Evolutionary conservation across 2,113 vertebrate species (phyloP).

Genomic region (Pelodiscus sinensis): DNA sequence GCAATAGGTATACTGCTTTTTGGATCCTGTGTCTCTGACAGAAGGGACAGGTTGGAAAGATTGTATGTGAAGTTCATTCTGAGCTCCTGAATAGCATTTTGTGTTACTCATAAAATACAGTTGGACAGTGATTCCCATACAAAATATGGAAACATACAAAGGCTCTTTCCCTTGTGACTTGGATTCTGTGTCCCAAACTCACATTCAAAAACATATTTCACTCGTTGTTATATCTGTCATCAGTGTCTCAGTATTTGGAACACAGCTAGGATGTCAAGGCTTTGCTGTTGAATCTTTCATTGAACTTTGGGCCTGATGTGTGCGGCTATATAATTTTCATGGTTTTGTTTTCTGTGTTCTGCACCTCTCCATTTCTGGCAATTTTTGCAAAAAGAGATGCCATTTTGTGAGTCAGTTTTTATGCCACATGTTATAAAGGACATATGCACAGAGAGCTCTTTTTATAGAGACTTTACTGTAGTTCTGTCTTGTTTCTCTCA

Average conservation of each 20-base stretch:
- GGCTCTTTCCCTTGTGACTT: not conserved
- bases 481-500: not conserved
- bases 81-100: not conserved
- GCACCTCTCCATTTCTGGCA: not conserved
- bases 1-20: not conserved
- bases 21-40: not conserved
- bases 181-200: not conserved
- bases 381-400: not conserved
- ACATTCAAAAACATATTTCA: not conserved
- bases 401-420: not conserved
- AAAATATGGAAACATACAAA: not conserved
- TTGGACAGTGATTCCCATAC: not conserved
- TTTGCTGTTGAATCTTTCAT: not conserved
- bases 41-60: not conserved
- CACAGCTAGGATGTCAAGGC: not conserved
- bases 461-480: not conserved
- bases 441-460: accelerated
- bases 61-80: not conserved
- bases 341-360: not conserved
- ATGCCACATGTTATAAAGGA: not conserved
- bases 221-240: not conserved
- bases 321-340: not conserved
- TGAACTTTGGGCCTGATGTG: not conserved
- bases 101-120: not conserved
- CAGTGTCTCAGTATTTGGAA: not conserved